Evolutionary conservation across 2,797 vertebrate species (phyloP).

Genomic region (Artibeus lituratus): DNA sequence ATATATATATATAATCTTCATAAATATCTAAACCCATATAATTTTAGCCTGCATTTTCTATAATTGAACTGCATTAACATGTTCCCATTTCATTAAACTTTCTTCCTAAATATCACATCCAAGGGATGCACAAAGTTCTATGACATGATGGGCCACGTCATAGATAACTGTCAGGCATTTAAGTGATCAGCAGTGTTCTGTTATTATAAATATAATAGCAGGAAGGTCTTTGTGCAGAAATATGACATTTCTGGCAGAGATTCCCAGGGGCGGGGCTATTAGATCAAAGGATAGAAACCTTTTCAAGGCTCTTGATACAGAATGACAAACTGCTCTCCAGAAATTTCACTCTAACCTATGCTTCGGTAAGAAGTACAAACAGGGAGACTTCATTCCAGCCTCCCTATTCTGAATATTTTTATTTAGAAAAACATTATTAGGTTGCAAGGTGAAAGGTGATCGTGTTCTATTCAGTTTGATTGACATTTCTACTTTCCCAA

Average conservation of each 20-base stretch:
- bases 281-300: neutral
- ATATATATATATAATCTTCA: neutral
- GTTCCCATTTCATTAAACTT: neutral
- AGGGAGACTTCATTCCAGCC: neutral
- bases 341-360: neutral
- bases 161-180: neutral
- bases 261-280: neutral
- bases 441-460: neutral
- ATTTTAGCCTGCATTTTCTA: neutral
- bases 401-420: neutral
- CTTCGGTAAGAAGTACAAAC: neutral
- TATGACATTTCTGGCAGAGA: neutral
- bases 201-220: neutral
- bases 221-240: neutral
- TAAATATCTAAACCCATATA: neutral
- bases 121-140: neutral
- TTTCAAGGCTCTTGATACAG: neutral
- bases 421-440: neutral
- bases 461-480: neutral
- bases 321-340: neutral
- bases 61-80: neutral
- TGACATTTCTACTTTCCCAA: neutral
- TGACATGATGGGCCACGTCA: fast-evolving
- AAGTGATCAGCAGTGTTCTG: neutral
- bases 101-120: neutral